Base-by-base conservation (phyloP, 2,797 vertebrate species). In the Balearica regulorum region DNA sequence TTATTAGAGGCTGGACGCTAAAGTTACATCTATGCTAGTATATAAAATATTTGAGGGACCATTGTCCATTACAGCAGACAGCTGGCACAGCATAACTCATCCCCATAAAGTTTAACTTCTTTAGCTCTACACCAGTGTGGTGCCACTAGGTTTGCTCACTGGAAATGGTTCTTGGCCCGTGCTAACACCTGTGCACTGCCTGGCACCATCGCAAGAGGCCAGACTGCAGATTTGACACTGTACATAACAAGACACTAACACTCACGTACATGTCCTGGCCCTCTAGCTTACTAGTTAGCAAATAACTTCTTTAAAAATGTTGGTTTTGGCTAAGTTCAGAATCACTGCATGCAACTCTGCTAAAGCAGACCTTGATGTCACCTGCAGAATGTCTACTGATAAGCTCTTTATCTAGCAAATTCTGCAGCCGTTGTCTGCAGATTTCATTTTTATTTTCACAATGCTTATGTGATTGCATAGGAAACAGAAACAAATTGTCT, bases 401-500 rank as follows among this genome's bases (percentile, higher is more conserved):
- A 78, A 88, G 13, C 33, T 83, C 0, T 0, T 41, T 83, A 33
- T n/a, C 28, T 54, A 82, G 64, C 37, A 90, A 62, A 84, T 93
- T 70, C 46, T 62, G 28, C 48, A 79, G 48, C 35, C 28, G 22
- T 57, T 93, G 71, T 89, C 87, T 89, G 17, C 31, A 83, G 60
- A 85, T 89, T 89, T 87, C 90, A 66, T 90, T 96, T 83, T 92
- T 88, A 43, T 35, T 71, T 39, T 55, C 71, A 94, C 89, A 96
- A 94, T 94, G 83, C 55, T 87, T 64, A 37, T 89, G 51, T 93
- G 93, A 96, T 96, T 96, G 66, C 48, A 80, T 44, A 73, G 46
- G 62, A 95, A 94, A 92, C 17, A 82, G 73, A 90, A 88, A 84
- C 41, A 82, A 93, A 58, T 43, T 13, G 68, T 87, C 53, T 55